Base-by-base conservation (phyloP, 2,797 vertebrate genomes). In the Ciconia nigra region DNA sequence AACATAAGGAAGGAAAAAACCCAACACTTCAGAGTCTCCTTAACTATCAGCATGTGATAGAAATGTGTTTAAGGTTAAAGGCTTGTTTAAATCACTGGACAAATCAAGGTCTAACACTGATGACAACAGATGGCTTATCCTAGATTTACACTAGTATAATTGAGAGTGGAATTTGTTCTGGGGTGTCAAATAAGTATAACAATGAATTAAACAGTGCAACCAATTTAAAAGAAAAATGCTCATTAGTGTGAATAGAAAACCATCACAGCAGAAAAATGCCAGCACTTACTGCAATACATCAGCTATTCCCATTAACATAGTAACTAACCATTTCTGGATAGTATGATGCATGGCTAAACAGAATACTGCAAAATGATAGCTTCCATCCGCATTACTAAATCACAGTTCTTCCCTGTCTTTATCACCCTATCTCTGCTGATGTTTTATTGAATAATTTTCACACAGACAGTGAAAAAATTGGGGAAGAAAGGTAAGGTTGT, bases 191-290 rank as follows among this genome's bases (percentile, higher is more conserved):
- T 74, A 92, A 65, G 54, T 86, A 80, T 87, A 91, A 90, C 90
- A 89, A 71, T 84, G 62, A 95, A 95, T 94, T 95, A 95, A 95
- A 89, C 11, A 94, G 37, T 74, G 59, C 41, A 89, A 96, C 33
- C 39, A 89, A 80, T 97, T 94, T 79, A 80, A 76, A 95, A 95
- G 33, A 96, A 96, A 93, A 94, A 90, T 88, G 65, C n/a, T 96
- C 62, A 72, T 96, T 97, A 91, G 31, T 72, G 77, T 92, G 91
- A 92, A 71, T 51, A 93, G 72, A 91, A 96, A 96, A 82, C 72
- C 47, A 86, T 81, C 46, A 69, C 65, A 82, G 51, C 29, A 83
- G 57, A 97, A 95, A 95, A 91, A 96, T 93, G 42, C 69, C 92
- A 93, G 69, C 54, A 95, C 65, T 90, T 91, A 86, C 72, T 92